Conservation (phyloP, 1,140 invertebrate species). For the Scaptomyza hsui region DNA sequence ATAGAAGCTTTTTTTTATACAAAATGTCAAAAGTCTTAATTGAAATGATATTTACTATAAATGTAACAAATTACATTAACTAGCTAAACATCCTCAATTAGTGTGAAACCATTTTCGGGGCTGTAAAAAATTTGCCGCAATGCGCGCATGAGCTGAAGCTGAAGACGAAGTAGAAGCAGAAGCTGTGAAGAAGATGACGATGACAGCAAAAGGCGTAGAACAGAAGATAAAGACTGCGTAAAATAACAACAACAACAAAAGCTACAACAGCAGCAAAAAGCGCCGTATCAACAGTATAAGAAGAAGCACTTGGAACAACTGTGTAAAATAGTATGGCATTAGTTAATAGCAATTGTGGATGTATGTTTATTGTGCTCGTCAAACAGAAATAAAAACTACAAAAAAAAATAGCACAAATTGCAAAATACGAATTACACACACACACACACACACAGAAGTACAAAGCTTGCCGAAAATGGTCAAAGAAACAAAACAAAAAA, state of each 20-base stretch:
- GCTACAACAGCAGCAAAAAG: not conserved
- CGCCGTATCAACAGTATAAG: not conserved
- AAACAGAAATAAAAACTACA: constrained; percentile 18
- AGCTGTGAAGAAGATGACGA: not conserved
- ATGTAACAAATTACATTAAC: not conserved
- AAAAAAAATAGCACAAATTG: constrained; percentile 46
- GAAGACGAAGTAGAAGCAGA: not conserved
- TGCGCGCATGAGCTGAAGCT: constrained; percentile 29
- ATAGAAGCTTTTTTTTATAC: too few species aligned
- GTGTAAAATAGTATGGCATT: constrained; percentile 9
- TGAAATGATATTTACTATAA: too few species aligned
- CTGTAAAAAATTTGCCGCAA: constrained; percentile 20
- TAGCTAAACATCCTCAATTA: not conserved
- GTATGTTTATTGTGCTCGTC: constrained; percentile 9
- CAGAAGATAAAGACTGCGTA: constrained; percentile 3
- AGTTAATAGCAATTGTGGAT: constrained; percentile 17
- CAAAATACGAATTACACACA: constrained; percentile 27
- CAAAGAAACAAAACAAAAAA: constrained; percentile 37
- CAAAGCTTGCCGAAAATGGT: constrained; percentile 19
- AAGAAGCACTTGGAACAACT: constrained; percentile 1
- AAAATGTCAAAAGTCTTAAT: too few species aligned
- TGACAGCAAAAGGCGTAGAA: constrained; percentile 8
- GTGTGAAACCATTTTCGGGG: not conserved
- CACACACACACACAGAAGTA: constrained; percentile 15
- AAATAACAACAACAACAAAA: constrained; percentile 3